Conservation (phyloP, 2,797 vertebrate species). For the Lindbergichthys nudifrons region DNA sequence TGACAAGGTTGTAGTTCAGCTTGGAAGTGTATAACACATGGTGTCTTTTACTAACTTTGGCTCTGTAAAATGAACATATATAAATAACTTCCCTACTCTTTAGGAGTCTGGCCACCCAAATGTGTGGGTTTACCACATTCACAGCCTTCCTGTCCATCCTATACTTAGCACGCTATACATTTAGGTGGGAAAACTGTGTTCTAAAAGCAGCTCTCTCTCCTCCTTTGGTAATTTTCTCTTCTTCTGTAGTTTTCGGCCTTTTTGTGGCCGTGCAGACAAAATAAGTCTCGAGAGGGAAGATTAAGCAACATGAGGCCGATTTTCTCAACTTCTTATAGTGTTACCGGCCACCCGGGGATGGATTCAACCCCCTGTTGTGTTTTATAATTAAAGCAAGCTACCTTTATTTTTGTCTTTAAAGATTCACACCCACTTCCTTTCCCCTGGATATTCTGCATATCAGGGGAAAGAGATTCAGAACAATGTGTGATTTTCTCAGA, state of each 20-base stretch:
- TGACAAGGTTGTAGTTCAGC: constrained; percentile 4
- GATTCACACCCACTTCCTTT: constrained; percentile 3
- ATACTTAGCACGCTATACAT: constrained; percentile 26
- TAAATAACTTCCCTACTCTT: background rate
- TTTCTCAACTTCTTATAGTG: constrained; percentile 1
- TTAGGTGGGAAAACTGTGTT: background rate
- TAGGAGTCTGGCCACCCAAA: constrained; percentile 9
- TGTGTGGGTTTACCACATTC: background rate
- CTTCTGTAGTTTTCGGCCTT: constrained; percentile 10
- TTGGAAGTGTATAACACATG: constrained; percentile 15
- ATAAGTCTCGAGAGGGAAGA: constrained; percentile 9
- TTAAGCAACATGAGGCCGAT: constrained; percentile 1
- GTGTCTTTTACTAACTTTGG: constrained; percentile 35
- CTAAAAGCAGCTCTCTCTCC: background rate
- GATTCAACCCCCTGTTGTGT: no score
- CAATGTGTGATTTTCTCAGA: background rate
- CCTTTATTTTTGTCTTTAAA: background rate
- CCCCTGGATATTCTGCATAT: background rate
- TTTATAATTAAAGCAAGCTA: no score
- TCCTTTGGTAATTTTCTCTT: constrained; percentile 1
- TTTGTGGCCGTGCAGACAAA: background rate
- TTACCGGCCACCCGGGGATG: background rate
- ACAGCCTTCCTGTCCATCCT: constrained; percentile 21
- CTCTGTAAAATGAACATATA: constrained; percentile 23
- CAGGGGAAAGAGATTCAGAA: background rate